phyloP scores from a whole-genome alignment of 2,888 invertebrate genomes.

The Machimus atricapillus region DNA sequence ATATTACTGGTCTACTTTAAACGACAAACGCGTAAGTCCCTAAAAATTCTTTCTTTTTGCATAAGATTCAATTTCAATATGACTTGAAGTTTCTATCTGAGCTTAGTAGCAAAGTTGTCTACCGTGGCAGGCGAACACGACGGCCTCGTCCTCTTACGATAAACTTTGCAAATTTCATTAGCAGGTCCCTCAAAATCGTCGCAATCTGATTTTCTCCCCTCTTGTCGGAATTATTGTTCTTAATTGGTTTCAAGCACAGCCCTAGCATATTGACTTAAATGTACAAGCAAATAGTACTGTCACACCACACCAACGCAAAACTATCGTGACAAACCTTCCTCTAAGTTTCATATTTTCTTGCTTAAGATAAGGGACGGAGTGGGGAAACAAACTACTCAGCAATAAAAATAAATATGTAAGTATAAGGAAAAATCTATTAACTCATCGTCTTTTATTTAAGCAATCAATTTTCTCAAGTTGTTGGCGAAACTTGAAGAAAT shows the following conservation, averaged over 20 bases:
- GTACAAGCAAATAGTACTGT: neutral
- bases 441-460: constrained; percentile 8
- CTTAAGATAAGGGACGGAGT: neutral
- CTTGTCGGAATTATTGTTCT: neutral
- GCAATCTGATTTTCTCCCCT: neutral
- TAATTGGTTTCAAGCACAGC: neutral
- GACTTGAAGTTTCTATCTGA: neutral
- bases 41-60: neutral
- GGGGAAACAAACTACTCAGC: neutral
- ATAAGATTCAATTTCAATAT: neutral
- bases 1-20: neutral
- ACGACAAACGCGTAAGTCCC: neutral
- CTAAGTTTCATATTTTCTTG: neutral
- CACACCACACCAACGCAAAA: neutral
- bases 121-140: neutral
- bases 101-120: neutral
- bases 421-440: constrained; percentile 10
- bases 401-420: neutral
- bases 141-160: neutral
- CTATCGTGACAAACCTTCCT: neutral
- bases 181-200: neutral
- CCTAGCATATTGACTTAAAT: neutral
- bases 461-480: constrained; percentile 9
- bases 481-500: neutral
- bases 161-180: neutral